phyloP scores from a whole-genome alignment of 2,797 vertebrate genomes.

The Chrysocyon brachyurus region DNA sequence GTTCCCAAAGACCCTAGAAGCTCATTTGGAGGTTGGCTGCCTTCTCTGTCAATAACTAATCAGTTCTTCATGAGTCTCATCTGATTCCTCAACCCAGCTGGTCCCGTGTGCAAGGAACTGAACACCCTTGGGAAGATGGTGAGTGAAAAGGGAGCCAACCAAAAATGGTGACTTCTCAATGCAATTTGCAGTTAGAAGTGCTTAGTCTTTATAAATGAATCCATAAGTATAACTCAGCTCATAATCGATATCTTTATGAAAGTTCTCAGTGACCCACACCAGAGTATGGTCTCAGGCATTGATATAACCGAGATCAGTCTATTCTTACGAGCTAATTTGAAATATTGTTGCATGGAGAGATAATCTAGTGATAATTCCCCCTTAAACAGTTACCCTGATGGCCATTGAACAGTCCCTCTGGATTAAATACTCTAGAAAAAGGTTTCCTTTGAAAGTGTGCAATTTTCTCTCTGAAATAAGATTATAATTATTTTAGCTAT shows the following conservation, averaged over 20 bases:
- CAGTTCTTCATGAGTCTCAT: background rate
- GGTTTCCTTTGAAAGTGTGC: background rate
- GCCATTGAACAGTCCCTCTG: background rate
- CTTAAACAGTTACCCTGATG: background rate
- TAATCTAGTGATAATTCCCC: background rate
- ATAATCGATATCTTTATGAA: background rate
- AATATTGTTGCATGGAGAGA: background rate
- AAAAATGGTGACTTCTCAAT: background rate
- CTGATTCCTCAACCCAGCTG: background rate
- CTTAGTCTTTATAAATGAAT: background rate
- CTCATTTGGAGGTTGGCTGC: too few relatives aligned
- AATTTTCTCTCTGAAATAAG: background rate
- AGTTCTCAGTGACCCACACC: background rate
- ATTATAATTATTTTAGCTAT: background rate
- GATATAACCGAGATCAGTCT: background rate
- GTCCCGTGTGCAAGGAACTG: accelerated
- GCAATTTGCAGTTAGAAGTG: background rate
- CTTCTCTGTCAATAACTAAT: background rate
- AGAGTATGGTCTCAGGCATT: too few relatives aligned
- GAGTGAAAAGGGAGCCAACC: background rate
- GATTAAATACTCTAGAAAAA: background rate
- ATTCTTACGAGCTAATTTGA: background rate
- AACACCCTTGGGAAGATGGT: too few relatives aligned
- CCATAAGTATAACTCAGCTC: background rate
- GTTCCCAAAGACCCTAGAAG: background rate